Evolutionary conservation across 2,113 vertebrate genomes (phyloP), one percentile per base, ranked within the genome.

Genomic region (Thalassarche chlororhynchos): DNA sequence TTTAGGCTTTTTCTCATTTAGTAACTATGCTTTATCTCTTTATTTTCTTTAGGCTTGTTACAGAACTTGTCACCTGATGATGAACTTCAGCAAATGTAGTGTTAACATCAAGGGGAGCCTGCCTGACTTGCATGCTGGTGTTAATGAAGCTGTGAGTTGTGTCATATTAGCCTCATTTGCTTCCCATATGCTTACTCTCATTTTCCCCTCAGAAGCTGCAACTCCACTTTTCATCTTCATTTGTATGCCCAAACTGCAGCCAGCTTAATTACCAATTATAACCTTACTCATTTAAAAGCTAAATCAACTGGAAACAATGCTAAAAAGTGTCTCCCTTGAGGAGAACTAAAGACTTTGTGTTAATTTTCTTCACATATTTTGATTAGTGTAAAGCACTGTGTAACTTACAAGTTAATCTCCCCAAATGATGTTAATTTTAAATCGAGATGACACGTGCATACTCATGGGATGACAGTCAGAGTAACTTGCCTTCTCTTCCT

Each of bases 241-340:
- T 94, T 95, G 69, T 85, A 95, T 95, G 94, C 70, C 72, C 79
- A 84, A 95, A 95, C 95, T 92, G 52, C 72, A 93, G 42, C 65
- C 68, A 82, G 76, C 84, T 97, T 97, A 97, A 95, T 96, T 96
- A 95, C 93, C 75, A 96, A 80, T 96, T 97, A 95, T 94, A 95
- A 89, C 81, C 68, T 71, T 93, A 61, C 88, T 90, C 84, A 90
- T 96, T 96, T 96, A 92, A 95, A 94, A 91, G 58, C 90, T 93
- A 96, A 97, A 96, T 95, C 87, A 95, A 70, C 84, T 94, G 84
- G 86, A 96, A 96, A 94, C 76, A 96, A 91, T 18, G 3, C 55
- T 84, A 89, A 76, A 90, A 96, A 93, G 15, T 90, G 76, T 91
- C 82, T 95, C 96, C 87, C 87, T 86, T 72, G 93, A 94, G 90